Conservation (phyloP, 2,113 vertebrate genomes). For the Stercorarius parasiticus region DNA sequence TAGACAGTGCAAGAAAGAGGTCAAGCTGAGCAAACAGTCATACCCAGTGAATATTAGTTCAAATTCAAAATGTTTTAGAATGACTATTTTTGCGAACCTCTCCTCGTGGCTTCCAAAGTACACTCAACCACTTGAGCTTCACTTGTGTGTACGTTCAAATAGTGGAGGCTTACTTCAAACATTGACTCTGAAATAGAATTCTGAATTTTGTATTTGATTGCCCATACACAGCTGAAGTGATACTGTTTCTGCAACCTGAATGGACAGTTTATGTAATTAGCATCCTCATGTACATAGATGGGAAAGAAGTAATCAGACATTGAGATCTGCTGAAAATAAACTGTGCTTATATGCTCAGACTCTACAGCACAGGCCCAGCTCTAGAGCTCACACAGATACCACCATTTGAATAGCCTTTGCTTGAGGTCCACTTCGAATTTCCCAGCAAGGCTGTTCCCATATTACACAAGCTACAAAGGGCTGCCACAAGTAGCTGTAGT, state of each 20-base stretch:
- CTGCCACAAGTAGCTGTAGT: background rate
- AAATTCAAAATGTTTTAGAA: background rate
- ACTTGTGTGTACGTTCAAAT: background rate
- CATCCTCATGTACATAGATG: background rate
- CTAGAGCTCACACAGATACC: background rate
- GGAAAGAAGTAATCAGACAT: background rate
- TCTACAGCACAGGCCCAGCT: background rate
- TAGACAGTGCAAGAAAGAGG: background rate
- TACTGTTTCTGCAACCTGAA: background rate
- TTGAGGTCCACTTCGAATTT: background rate
- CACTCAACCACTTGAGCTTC: background rate
- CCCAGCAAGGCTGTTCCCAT: background rate
- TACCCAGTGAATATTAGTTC: background rate
- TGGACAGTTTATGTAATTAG: background rate
- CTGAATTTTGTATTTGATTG: background rate
- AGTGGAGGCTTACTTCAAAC: background rate
- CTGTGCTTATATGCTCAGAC: background rate
- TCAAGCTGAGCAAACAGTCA: background rate
- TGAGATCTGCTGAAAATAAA: background rate
- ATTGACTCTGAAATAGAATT: background rate
- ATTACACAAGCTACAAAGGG: background rate
- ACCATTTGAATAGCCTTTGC: background rate
- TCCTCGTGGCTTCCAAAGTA: background rate
- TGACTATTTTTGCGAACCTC: background rate
- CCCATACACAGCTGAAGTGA: background rate